Evolutionary conservation across 1,140 invertebrate genomes (phyloP), one percentile per base, ranked within the genome.

Genomic region (Augochlora pura): DNA sequence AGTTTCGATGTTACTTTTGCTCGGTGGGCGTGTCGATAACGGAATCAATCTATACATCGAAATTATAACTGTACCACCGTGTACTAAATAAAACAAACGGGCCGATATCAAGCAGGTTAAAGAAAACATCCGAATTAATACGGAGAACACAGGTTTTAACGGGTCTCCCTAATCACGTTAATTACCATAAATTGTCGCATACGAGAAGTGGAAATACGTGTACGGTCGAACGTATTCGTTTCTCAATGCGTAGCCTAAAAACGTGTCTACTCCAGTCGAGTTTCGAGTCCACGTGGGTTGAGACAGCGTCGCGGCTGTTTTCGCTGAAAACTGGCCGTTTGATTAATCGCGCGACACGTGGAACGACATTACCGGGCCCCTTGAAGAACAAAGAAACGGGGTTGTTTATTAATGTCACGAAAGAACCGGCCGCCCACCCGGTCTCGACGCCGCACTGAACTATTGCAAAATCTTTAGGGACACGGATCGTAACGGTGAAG

Each of bases 391-490:
- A 75, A 80, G 42, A 39, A 14, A 4, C 6, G 21, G 49, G 32
- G 18, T n/a, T 27, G 63, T 27, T 16, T 12, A 68, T 76, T 80
- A 80, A 80, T 80, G 77, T 67, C 71, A 80, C 32, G 77, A 62
- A 80, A 80, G 77, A 49, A 75, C 38, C 64, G 54, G 49, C 71
- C 72, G 77, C 64, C 77, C 60, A 74, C 77, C 77, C 21, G 3
- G 70, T 63, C 46, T 21, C 62, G 25, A 66, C 62, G 18, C 42
- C 38, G 16, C 63, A 27, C n/a, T 66, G 77, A 80, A 80, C 77
- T 80, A 80, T 80, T 80, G 72, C 77, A 27, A 74, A 80, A 80
- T 60, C n/a, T 18, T 42, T 68, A 75, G 54, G 39, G 64, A 59
- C 72, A 80, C 46, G n/a, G 72, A 39, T 4, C 23, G 68, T n/a